Evolutionary conservation across 2,113 vertebrate genomes (phyloP).

Genomic region (Nannospalax galili): DNA sequence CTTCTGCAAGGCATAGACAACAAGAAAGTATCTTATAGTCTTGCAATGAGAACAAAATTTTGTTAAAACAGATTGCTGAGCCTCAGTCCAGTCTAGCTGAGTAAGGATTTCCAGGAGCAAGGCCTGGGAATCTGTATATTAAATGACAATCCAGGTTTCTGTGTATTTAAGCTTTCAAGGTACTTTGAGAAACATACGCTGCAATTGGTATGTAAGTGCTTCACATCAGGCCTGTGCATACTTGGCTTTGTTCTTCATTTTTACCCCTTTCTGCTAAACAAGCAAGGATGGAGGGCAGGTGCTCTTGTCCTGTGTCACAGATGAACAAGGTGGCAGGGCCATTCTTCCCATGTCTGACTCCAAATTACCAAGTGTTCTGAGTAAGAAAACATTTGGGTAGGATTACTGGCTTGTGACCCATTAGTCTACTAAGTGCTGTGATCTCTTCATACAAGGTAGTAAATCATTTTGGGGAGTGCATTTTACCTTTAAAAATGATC

Average conservation of each 20-base stretch:
- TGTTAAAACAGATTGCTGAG: neutral
- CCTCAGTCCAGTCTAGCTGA: neutral
- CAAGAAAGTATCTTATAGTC: neutral
- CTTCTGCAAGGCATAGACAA: neutral
- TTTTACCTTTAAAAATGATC: neutral
- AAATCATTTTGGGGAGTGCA: neutral
- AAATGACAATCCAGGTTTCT: neutral
- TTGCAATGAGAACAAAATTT: neutral
- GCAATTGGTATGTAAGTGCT: neutral
- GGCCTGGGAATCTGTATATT: neutral
- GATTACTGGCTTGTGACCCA: neutral
- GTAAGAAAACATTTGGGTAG: neutral
- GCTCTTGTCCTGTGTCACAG: neutral
- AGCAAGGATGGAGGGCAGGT: too few species aligned
- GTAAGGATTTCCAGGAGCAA: neutral
- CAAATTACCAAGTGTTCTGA: neutral
- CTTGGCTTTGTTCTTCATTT: neutral
- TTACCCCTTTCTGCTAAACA: neutral
- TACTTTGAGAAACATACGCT: constrained; percentile 6
- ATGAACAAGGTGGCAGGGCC: neutral
- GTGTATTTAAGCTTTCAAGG: neutral
- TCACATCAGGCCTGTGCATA: neutral
- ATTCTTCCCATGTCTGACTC: neutral
- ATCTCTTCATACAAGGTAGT: neutral
- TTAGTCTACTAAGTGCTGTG: neutral